A percentile compares a stretch with the other conserved stretches of the same genome.
Evolutionary conservation across 2,888 invertebrate genomes (phyloP).

Genomic region (Cantharis lateralis): DNA sequence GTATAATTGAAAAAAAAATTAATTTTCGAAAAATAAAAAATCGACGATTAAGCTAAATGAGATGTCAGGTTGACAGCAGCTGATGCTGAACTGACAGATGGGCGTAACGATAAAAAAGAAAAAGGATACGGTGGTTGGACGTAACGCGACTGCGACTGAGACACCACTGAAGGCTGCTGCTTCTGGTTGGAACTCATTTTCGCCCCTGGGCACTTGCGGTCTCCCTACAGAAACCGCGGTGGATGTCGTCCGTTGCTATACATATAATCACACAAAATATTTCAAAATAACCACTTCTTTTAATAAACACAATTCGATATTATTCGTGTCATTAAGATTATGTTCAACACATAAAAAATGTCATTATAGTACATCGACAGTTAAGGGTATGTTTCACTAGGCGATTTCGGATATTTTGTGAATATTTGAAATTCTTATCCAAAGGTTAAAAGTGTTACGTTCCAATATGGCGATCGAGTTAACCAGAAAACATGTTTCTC

Average conservation of each 20-base stretch:
- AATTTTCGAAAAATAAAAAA: not conserved
- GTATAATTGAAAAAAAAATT: not conserved
- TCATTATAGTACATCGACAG: slow-evolving; percentile 34
- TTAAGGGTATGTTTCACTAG: slow-evolving; percentile 1
- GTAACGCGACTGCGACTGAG: slow-evolving; percentile 62
- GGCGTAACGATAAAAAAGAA: slow-evolving; percentile 45
- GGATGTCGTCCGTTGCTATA: slow-evolving; percentile 51
- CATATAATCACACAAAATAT: slow-evolving; percentile 50
- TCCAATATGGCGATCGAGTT: slow-evolving; percentile 57
- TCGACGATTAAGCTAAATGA: slow-evolving; percentile 3
- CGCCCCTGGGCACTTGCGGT: slow-evolving; percentile 64
- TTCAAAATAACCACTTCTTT: not conserved
- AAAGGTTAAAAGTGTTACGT: slow-evolving; percentile 54
- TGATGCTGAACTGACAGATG: slow-evolving; percentile 50
- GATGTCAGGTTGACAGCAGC: slow-evolving; percentile 38
- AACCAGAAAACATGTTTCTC: slow-evolving; percentile 56
- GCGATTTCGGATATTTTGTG: slow-evolving; percentile 42
- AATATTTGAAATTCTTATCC: slow-evolving; percentile 49
- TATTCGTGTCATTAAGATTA: slow-evolving; percentile 40
- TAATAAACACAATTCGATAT: slow-evolving; percentile 45
- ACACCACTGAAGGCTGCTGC: slow-evolving; percentile 66
- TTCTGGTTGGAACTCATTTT: slow-evolving; percentile 71
- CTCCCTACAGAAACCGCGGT: slow-evolving; percentile 65
- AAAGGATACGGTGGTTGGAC: slow-evolving; percentile 66
- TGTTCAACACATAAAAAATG: slow-evolving; percentile 32